Conservation (phyloP, 2,888 invertebrate species). For the Cryptophagus acutangulus region DNA sequence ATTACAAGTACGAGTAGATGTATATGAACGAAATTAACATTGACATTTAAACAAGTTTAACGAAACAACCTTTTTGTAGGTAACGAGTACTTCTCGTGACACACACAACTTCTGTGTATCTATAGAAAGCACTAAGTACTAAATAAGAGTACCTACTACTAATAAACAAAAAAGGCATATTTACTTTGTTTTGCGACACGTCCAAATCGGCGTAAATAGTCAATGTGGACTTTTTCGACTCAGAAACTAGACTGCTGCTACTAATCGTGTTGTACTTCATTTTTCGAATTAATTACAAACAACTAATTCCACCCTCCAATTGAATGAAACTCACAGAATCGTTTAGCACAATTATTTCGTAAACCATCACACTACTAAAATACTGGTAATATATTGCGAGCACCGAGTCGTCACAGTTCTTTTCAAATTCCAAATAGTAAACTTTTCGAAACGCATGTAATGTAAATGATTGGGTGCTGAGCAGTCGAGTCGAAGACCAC, state of each 20-base stretch:
- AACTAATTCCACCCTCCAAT: slow-evolving; percentile 15
- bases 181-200: slow-evolving; percentile 56
- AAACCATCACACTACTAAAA: no score
- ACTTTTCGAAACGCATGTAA: slow-evolving; percentile 7
- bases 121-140: no score
- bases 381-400: no score
- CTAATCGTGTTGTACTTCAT: slow-evolving; percentile 63
- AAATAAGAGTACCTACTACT: no score
- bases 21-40: slow-evolving; percentile 10
- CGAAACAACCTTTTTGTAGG: slow-evolving; percentile 10
- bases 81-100: slow-evolving; percentile 7
- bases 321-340: neutral
- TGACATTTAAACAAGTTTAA: slow-evolving; percentile 15
- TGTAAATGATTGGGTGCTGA: slow-evolving; percentile 11
- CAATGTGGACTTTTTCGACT: slow-evolving; percentile 62
- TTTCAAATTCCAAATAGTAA: neutral
- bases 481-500: neutral
- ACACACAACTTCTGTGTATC: neutral
- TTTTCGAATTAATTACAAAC: no score
- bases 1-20: no score
- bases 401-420: no score
- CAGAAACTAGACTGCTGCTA: slow-evolving; percentile 62
- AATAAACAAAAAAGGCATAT: slow-evolving; percentile 2
- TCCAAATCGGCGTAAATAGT: slow-evolving; percentile 60
- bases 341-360: slow-evolving; percentile 1